Base-by-base conservation (phyloP, 2,113 vertebrate genomes). In the Electrona antarctica region DNA sequence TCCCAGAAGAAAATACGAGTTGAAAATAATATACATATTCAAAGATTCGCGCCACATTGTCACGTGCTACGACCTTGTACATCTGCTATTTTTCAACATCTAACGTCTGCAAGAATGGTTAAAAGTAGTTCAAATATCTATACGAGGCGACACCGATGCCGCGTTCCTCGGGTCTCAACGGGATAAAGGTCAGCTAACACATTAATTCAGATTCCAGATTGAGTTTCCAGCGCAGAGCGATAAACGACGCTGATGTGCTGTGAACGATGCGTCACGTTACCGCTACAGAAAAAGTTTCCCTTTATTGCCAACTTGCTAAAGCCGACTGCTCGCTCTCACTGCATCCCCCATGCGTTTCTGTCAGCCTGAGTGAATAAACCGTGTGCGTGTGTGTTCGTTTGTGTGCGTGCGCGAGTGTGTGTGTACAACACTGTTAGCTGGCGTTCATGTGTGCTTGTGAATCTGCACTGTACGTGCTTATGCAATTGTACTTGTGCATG, bases 261-360 rank as follows among this genome's bases (percentile, higher is more conserved):
- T 15, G 60, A 69, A 66, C 10, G 15, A 62, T 12, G 29, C 49
- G 8, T 50, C 49, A 50, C 69, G 71, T 68, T 71, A 49, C 64
- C 72, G 68, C 9, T 50, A 50, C 33, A 67, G 28, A 70, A 45
- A 45, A 66, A 46, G 57, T 64, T 68, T 4, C 7, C 48, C 6
- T 8, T 54, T 63, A n/a, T 41, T 62, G 8, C 49, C 60, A 11
- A 54, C 45, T 58, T 64, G 56, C 8, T 60, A 77, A 66, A 71
- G 63, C 47, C 21, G 67, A 33, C n/a, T n/a, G n/a, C n/a, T n/a
- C n/a, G n/a, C 29, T 33, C 29, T 33, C 29, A 33, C 4, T 33
- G 4, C 29, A 33, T 33, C 29, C 29, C 2, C 29, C n/a, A 33
- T 33, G 29, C 29, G 4, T 33, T 33, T 33, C 29, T 4, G 29